phyloP scores from a whole-genome alignment of 92 coral and sea anemone genomes.

The Micromussa lordhowensis region DNA sequence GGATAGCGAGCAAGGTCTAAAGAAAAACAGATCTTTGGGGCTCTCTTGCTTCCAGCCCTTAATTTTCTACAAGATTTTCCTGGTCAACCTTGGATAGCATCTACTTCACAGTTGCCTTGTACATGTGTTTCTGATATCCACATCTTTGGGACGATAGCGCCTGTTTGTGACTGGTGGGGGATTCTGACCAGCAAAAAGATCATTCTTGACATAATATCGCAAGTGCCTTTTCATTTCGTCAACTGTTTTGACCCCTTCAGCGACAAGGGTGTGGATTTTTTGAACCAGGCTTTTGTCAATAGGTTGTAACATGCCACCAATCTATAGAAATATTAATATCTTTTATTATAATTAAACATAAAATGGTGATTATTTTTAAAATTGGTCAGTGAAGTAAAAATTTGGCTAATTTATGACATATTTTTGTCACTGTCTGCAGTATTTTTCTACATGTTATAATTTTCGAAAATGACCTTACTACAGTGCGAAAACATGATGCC shows the following conservation, averaged over 20 bases:
- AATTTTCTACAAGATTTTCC: slow-evolving; percentile 6
- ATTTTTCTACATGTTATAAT: too few relatives aligned
- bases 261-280: slow-evolving; percentile 34
- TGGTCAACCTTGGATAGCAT: slow-evolving; percentile 67
- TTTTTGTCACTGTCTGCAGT: too few relatives aligned
- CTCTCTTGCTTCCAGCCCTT: slow-evolving; percentile 30
- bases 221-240: slow-evolving; percentile 43
- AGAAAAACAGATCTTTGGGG: slow-evolving; percentile 31
- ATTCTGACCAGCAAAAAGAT: slow-evolving; percentile 6
- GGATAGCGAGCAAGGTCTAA: slow-evolving; percentile 43
- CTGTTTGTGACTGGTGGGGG: slow-evolving; percentile 60
- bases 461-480: too few relatives aligned
- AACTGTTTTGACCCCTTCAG: slow-evolving; percentile 36
- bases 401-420: too few relatives aligned
- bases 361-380: too few relatives aligned
- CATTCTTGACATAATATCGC: too few relatives aligned
- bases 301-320: background rate
- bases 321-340: too few relatives aligned
- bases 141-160: slow-evolving; percentile 61
- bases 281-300: background rate
- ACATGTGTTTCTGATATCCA: slow-evolving; percentile 70
- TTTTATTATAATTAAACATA: too few relatives aligned
- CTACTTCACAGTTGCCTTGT: slow-evolving; percentile 62
- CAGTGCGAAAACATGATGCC: too few relatives aligned
- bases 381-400: too few relatives aligned